Evolutionary conservation across 2,797 vertebrate species (phyloP).

Genomic region (Acanthurus tractus): DNA sequence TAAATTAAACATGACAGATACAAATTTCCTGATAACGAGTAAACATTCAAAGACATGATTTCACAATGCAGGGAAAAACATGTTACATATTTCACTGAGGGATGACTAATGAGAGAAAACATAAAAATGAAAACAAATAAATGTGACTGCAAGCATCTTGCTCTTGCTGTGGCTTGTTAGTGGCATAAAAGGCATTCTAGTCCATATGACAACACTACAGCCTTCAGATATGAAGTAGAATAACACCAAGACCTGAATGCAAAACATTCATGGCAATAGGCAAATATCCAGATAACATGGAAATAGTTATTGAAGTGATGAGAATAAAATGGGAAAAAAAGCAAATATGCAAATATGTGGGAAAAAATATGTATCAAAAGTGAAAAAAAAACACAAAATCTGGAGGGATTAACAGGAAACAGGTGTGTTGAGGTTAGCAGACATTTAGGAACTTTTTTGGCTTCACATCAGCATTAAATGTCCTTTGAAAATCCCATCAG

Average conservation of each 20-base stretch:
- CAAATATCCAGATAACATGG: conserved; percentile 9
- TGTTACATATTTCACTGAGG: conserved; percentile 8
- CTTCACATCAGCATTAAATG: conserved; percentile 44
- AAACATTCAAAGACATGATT: conserved; percentile 24
- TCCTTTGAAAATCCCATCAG: conserved; percentile 32
- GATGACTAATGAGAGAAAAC: conserved; percentile 25
- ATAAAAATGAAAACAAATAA: conserved; percentile 46
- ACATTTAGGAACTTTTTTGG: conserved; percentile 31
- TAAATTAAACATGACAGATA: neutral
- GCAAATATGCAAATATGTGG: neutral
- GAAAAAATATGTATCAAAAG: neutral
- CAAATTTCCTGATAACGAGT: neutral
- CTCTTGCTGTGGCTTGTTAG: conserved; percentile 44
- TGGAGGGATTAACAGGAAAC: conserved; percentile 41
- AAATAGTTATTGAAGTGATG: conserved; percentile 4
- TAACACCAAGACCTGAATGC: conserved; percentile 3
- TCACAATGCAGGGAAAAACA: conserved; percentile 22
- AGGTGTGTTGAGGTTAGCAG: conserved; percentile 44
- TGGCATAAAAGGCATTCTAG: conserved; percentile 1
- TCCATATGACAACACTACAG: conserved; percentile 19
- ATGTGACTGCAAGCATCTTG: conserved; percentile 7
- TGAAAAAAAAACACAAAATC: neutral
- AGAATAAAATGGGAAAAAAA: neutral
- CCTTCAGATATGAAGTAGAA: conserved; percentile 35
- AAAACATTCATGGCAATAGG: conserved; percentile 10